Evolutionary conservation across 2,113 vertebrate genomes (phyloP), one percentile per base, ranked within the genome.

Genomic region (Cnemophilus loriae): DNA sequence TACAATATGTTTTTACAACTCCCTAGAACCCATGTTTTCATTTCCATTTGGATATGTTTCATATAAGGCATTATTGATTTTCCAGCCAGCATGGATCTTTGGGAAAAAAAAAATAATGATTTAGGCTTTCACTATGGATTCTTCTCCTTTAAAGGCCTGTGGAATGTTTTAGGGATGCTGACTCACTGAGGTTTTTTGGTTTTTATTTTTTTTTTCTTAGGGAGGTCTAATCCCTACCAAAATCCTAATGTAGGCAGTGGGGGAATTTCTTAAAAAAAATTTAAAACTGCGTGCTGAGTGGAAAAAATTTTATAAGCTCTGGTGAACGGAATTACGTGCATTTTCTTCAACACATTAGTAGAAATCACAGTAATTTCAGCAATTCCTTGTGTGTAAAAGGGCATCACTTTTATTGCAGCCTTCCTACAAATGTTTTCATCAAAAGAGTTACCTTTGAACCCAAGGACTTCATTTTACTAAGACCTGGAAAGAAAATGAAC

Each of bases 31-130:
- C 14, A 2, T 56, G 47, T 67, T 94, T 95, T 83, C 59, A 50
- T 74, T 85, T 95, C 81, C 86, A 32, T 84, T 90, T 92, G 76
- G 71, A 84, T 93, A 84, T 78, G 12, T 88, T 87, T 95, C 78
- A 63, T 88, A 75, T n/a, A 56, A 86, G 60, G 19, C 41, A 17
- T 41, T 70, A 90, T 42, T 90, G 85, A 92, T 86, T 70, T 94
- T 76, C 28, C 68, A 91, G 20, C 7, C 39, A 76, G 44, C 75
- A 32, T 56, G 44, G 55, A 70, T 77, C 63, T 93, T 91, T 47
- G 11, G 42, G 42, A 1, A 61, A 71, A 55, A 24, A n/a, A 46
- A 11, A 20, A 32, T 5, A 49, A 33, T 9, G 23, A 82, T 55
- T 35, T 77, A 80, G 11, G 26, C 27, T 84, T 56, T 41, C 53